phyloP scores from a whole-genome alignment of 2,113 vertebrate species.

The Platichthys stellatus region DNA sequence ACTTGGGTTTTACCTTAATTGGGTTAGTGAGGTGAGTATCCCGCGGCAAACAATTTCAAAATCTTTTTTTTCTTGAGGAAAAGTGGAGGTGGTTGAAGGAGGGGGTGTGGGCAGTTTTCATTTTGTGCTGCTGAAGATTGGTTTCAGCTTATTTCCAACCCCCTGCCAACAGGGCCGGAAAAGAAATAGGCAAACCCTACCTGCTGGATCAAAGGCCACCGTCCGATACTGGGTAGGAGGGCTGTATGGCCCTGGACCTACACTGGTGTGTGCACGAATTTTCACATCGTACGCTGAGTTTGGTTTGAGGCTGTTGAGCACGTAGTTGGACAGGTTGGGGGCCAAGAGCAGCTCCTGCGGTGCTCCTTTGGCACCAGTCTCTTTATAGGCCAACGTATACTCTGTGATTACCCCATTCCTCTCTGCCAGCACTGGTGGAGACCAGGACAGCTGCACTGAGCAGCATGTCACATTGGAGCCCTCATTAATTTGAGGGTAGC shows the following conservation, averaged over 20 bases:
- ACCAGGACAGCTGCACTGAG: conserved; percentile 93
- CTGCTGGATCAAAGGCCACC: conserved; percentile 91
- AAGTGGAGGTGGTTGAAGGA: conserved; percentile 77
- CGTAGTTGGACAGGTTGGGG: conserved; percentile 87
- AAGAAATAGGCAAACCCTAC: conserved; percentile 91
- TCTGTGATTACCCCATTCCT: conserved; percentile 91
- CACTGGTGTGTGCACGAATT: conserved; percentile 98
- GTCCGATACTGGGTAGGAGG: conserved; percentile 97
- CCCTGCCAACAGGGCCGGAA: conserved; percentile 60
- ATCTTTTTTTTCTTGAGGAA: conserved; percentile 70
- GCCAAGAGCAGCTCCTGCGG: conserved; percentile 87
- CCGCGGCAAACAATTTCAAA: conserved; percentile 72
- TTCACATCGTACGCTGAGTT: conserved; percentile 95
- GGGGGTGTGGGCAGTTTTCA: conserved; percentile 60
- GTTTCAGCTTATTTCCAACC: conserved; percentile 69
- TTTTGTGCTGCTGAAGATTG: conserved; percentile 62
- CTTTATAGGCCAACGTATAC: conserved; percentile 95
- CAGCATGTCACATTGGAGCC: conserved; percentile 88
- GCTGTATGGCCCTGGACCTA: conserved; percentile 98
- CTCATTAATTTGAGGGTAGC: conserved; percentile 92
- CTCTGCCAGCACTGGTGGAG: conserved; percentile 93
- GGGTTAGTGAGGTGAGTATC: conserved; percentile 81
- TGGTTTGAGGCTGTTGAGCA: conserved; percentile 93
- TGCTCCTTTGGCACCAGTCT: conserved; percentile 80
- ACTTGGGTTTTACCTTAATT: conserved; percentile 81